phyloP scores from a whole-genome alignment of 2,888 invertebrate genomes.

The Sturmia bella region DNA sequence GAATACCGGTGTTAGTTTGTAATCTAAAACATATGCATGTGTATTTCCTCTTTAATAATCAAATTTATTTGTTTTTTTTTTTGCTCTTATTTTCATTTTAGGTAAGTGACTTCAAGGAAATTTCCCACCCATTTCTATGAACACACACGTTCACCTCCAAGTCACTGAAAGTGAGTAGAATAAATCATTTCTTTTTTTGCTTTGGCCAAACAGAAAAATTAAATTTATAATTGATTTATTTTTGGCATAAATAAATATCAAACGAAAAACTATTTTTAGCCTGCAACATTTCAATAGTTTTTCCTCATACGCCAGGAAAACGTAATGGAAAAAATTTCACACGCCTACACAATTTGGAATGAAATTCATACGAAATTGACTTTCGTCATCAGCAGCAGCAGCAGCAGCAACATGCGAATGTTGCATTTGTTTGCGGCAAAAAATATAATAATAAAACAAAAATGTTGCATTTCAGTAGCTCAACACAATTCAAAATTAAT shows the following conservation, averaged over 20 bases:
- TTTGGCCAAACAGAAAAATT: slow-evolving; percentile 24
- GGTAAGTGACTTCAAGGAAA: slow-evolving; percentile 66
- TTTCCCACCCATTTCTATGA: slow-evolving; percentile 22
- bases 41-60: background rate
- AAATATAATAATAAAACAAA: background rate
- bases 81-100: slow-evolving; percentile 65
- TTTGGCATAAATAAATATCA: slow-evolving; percentile 50
- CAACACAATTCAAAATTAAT: slow-evolving; percentile 57
- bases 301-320: slow-evolving; percentile 41
- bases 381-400: slow-evolving; percentile 20
- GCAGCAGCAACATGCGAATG: slow-evolving; percentile 1
- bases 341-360: slow-evolving; percentile 63
- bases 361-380: slow-evolving; percentile 37
- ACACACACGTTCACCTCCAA: background rate
- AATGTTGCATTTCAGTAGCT: slow-evolving; percentile 29
- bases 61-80: slow-evolving; percentile 2
- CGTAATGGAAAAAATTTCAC: slow-evolving; percentile 59
- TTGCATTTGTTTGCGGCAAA: background rate
- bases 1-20: no score
- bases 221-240: slow-evolving; percentile 65
- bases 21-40: no score
- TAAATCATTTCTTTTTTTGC: slow-evolving; percentile 32
- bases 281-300: slow-evolving; percentile 33
- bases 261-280: slow-evolving; percentile 39
- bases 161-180: slow-evolving; percentile 30